Evolutionary conservation across 1,140 invertebrate species (phyloP).

Genomic region (Eriocheir sinensis): DNA sequence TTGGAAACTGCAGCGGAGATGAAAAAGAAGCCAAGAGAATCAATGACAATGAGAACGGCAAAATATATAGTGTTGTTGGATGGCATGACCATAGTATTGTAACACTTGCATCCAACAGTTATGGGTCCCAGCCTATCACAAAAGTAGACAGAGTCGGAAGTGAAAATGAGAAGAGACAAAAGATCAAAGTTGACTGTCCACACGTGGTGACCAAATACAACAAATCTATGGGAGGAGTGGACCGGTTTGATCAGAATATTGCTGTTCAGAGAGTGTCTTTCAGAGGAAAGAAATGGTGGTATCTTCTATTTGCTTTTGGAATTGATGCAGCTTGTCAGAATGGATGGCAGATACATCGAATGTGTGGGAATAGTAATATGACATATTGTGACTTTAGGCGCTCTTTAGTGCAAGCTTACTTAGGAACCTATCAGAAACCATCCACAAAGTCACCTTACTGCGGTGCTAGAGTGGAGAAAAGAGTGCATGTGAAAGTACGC

Average conservation of each 20-base stretch:
- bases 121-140: constrained; percentile 44
- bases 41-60: constrained; percentile 75
- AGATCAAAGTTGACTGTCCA: constrained; percentile 69
- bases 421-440: constrained; percentile 51
- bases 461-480: constrained; percentile 37
- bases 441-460: constrained; percentile 50
- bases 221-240: constrained; percentile 79
- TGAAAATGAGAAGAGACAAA: constrained; percentile 55
- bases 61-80: constrained; percentile 27
- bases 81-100: constrained; percentile 59
- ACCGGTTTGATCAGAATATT: constrained; percentile 75
- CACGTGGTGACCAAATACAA: constrained; percentile 72
- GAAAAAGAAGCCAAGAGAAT: too few species aligned
- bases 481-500: constrained; percentile 32
- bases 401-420: constrained; percentile 47
- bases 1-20: too few species aligned
- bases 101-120: constrained; percentile 63
- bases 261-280: constrained; percentile 38
- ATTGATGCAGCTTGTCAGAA: constrained; percentile 64
- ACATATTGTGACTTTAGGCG: constrained; percentile 46
- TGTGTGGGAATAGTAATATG: constrained; percentile 46
- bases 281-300: constrained; percentile 51
- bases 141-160: constrained; percentile 51
- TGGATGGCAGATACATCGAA: constrained; percentile 50
- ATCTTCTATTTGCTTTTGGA: constrained; percentile 29